phyloP scores from a whole-genome alignment of 2,797 vertebrate genomes.

The Thaleichthys pacificus region DNA sequence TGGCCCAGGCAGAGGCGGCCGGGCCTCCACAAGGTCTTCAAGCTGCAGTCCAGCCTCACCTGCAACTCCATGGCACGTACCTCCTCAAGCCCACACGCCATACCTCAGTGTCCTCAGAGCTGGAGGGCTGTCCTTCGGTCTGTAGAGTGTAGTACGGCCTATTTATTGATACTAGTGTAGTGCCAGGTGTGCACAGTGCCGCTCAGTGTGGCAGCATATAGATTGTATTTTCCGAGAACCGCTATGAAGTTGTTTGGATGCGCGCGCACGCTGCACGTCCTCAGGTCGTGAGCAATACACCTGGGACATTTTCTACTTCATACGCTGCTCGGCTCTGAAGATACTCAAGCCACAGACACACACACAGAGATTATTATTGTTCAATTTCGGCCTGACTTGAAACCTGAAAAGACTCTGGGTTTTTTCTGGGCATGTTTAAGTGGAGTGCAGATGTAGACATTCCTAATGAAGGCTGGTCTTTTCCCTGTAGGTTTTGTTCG shows the following conservation, averaged over 20 bases:
- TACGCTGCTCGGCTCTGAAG: too few species aligned
- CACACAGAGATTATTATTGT: too few species aligned
- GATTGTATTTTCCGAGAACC: too few species aligned
- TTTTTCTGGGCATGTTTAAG: not conserved
- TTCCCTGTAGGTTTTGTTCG: slow-evolving; percentile 88
- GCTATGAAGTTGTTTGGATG: too few species aligned
- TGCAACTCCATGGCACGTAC: slow-evolving; percentile 96
- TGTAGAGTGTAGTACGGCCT: not conserved
- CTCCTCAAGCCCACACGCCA: not conserved
- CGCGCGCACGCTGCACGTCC: too few species aligned
- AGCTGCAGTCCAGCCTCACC: slow-evolving; percentile 95
- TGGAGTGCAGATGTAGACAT: not conserved
- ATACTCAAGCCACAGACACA: too few species aligned
- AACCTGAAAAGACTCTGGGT: too few species aligned
- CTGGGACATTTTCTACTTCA: too few species aligned
- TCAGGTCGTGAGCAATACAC: too few species aligned
- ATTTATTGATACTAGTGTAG: not conserved
- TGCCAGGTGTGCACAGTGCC: too few species aligned
- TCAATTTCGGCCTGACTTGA: not conserved
- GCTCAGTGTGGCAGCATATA: too few species aligned
- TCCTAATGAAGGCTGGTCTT: not conserved
- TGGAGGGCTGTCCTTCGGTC: not conserved
- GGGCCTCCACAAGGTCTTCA: slow-evolving; percentile 99
- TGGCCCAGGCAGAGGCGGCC: slow-evolving; percentile 92
- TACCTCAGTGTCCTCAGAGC: not conserved